These are phyloP conservation scores for Temnothorax curvispinosus DNA, from an alignment of 1,140 invertebrate species.

Conservation along the genomic window DNA sequence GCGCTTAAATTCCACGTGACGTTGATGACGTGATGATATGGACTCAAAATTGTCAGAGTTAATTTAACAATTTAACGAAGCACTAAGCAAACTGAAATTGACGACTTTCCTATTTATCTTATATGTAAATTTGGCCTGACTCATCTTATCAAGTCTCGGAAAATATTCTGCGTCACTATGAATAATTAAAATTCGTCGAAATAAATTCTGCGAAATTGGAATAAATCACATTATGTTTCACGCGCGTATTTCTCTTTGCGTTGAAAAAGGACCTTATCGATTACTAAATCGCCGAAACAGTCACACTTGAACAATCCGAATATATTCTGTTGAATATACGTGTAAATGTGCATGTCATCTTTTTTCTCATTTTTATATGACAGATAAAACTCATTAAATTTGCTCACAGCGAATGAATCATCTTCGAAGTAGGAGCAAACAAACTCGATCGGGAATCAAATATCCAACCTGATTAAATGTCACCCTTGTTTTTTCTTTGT, in stretches of 20 bases:
- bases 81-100: not conserved
- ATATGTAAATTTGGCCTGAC: not conserved
- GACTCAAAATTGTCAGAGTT: not conserved
- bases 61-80: slow-evolving; percentile 16
- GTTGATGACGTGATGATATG: not conserved
- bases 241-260: not conserved
- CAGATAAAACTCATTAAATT: not conserved
- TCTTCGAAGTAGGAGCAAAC: not conserved
- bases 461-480: not conserved
- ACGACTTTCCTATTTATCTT: not conserved
- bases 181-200: not conserved
- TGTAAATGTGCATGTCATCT: not conserved
- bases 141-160: not conserved
- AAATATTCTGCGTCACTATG: not conserved
- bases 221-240: not conserved
- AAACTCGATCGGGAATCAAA: not conserved
- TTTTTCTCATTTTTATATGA: not conserved
- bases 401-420: not conserved
- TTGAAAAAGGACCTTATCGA: not conserved
- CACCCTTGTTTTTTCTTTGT: not conserved
- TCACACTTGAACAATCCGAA: not conserved
- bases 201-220: not conserved
- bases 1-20: not conserved
- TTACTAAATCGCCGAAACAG: not conserved
- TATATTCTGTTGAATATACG: not conserved